Base-by-base conservation (phyloP, 2,113 vertebrate genomes). In the Poicephalus meyeri region DNA sequence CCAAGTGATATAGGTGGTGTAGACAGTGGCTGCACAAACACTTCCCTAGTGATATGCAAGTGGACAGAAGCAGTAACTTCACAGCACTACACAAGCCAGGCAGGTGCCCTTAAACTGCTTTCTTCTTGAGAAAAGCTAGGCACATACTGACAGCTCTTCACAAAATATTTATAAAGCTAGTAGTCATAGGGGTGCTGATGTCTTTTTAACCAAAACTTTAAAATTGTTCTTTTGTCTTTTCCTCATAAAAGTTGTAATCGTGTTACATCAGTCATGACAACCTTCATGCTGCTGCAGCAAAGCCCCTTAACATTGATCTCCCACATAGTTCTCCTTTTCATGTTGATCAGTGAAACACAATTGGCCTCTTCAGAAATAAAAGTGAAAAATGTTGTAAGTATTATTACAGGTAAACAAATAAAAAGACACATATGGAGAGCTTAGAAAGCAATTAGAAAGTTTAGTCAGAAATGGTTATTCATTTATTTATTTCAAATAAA, bases 61-160 rank as follows among this genome's bases (percentile, higher is more conserved):
- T 5, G 31, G 16, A n/a, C 33, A 33, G n/a, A 4, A 68, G 17
- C 0, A 1, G 17, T 9, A 42, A 73, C 33, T 20, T 63, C 16
- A 11, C 46, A 58, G 66, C 2, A 0, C 16, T 26, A 18, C 26
- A 4, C 0, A 1, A n/a, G 17, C 6, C 52, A 35, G 47, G 10
- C 26, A 39, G 37, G 10, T 5, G 39, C n/a, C 20, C 25, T 44
- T 56, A 44, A 5, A 12, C 24, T 15, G 55, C 17, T 44, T 5
- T 53, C 37, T 31, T 11, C 26, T 33, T 16, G 8, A 31, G 42
- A 33, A 56, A 63, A 39, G 16, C 21, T 44, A n/a, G 13, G 39
- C 33, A 72, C 33, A 65, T 90, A 69, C 55, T 35, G 25, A 42
- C 49, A 55, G 37, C n/a, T 24, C 24, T 37, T 65, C 68, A 52